Evolutionary conservation across 2,888 invertebrate species (phyloP).

Genomic region (Morpho helenor): DNA sequence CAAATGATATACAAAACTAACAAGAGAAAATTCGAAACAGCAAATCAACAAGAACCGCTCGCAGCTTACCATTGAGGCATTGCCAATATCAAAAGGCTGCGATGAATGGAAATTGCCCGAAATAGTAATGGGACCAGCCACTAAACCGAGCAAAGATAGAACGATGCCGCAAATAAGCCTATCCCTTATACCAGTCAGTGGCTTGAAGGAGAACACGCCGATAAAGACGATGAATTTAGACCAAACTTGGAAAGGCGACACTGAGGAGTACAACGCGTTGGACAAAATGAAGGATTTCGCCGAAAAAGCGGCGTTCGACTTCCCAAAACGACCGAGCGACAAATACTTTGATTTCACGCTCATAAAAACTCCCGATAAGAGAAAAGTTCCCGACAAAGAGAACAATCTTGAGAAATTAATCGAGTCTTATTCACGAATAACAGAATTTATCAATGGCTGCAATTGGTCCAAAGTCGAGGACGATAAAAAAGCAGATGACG

Average conservation of each 20-base stretch:
- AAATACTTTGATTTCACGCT: slow-evolving; percentile 53
- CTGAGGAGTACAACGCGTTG: slow-evolving; percentile 68
- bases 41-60: slow-evolving; percentile 75
- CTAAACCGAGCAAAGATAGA: slow-evolving; percentile 53
- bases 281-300: slow-evolving; percentile 77
- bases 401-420: slow-evolving; percentile 64
- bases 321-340: slow-evolving; percentile 58
- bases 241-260: slow-evolving; percentile 55
- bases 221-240: slow-evolving; percentile 57
- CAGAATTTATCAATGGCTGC: slow-evolving; percentile 72
- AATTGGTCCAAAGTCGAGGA: slow-evolving; percentile 64
- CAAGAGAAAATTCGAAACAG: slow-evolving; percentile 58
- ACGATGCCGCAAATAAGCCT: slow-evolving; percentile 70
- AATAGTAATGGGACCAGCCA: slow-evolving; percentile 53
- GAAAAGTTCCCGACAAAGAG: slow-evolving; percentile 49
- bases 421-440: slow-evolving; percentile 69
- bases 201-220: slow-evolving; percentile 58
- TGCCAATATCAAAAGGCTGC: slow-evolving; percentile 45
- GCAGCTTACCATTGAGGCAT: slow-evolving; percentile 70
- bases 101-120: slow-evolving; percentile 65
- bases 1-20: slow-evolving; percentile 41
- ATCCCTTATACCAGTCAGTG: slow-evolving; percentile 66
- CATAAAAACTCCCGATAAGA: slow-evolving; percentile 45
- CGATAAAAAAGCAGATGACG: slow-evolving; percentile 53
- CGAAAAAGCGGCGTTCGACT: slow-evolving; percentile 69